A percentile compares a stretch with the other conserved stretches of the same genome.
Evolutionary conservation across 1,140 invertebrate genomes (phyloP).

Genomic region (Dryas iulia): DNA sequence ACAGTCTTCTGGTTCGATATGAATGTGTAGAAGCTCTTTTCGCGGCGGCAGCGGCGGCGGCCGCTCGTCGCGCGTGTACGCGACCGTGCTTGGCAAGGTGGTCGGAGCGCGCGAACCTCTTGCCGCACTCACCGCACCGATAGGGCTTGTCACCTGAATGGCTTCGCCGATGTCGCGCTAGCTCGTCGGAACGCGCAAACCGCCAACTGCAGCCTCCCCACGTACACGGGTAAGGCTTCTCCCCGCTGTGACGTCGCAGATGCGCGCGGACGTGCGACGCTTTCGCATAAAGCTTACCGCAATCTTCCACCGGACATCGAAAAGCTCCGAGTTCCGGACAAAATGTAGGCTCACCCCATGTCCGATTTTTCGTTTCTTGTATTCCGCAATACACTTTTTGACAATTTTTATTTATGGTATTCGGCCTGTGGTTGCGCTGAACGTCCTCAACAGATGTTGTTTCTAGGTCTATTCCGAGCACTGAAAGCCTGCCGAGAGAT

Average conservation of each 20-base stretch:
- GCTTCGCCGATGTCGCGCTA: conserved; percentile 90
- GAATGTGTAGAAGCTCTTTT: conserved; percentile 33
- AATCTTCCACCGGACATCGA: conserved; percentile 82
- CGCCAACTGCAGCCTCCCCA: conserved; percentile 96
- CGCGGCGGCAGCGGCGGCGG: conserved; percentile 54
- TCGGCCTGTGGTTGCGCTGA: conserved; percentile 29
- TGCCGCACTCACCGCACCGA: conserved; percentile 90
- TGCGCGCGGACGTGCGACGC: conserved; percentile 97
- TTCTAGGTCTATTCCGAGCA: conserved; percentile 46
- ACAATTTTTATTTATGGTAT: conserved; percentile 22
- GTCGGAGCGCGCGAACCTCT: conserved; percentile 93
- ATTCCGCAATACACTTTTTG: conserved; percentile 30
- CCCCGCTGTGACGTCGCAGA: conserved; percentile 94
- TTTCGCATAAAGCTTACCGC: conserved; percentile 92
- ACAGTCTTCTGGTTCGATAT: conserved; percentile 37
- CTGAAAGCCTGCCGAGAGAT: conserved; percentile 39
- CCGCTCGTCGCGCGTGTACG: conserved; percentile 83
- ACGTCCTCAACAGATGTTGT: conserved; percentile 43
- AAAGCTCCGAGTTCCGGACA: conserved; percentile 74
- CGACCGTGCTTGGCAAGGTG: conserved; percentile 94
- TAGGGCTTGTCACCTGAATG: conserved; percentile 92
- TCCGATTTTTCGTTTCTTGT: conserved; percentile 42
- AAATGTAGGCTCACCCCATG: conserved; percentile 64
- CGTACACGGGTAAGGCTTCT: conserved; percentile 94
- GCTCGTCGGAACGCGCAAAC: conserved; percentile 96